Evolutionary conservation across 2,888 invertebrate genomes (phyloP).

Genomic region (Teinopalpus imperialis): DNA sequence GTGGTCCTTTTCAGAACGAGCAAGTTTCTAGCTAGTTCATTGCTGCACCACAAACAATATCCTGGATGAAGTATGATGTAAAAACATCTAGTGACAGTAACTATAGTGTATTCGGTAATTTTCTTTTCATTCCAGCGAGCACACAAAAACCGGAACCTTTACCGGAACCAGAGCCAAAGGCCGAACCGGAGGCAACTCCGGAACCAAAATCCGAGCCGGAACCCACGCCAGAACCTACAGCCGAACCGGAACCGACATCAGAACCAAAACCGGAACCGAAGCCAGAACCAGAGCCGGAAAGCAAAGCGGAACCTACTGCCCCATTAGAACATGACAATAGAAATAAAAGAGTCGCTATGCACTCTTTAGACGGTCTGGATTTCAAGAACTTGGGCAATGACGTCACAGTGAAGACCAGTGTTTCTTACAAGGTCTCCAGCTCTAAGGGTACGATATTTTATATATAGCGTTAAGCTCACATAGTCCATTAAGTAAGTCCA

Average conservation of each 20-base stretch:
- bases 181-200: slow-evolving; percentile 38
- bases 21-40: too few species aligned
- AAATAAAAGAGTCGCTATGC: slow-evolving; percentile 82
- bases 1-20: too few species aligned
- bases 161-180: slow-evolving; percentile 39
- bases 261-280: slow-evolving; percentile 46
- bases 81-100: too few species aligned
- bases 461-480: too few species aligned
- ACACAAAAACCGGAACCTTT: slow-evolving; percentile 52
- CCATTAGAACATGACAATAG: slow-evolving; percentile 59
- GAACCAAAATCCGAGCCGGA: slow-evolving; percentile 41
- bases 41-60: too few species aligned
- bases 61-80: too few species aligned
- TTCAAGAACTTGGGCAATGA: slow-evolving; percentile 80
- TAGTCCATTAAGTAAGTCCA: too few species aligned
- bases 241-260: slow-evolving; percentile 44
- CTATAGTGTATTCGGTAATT: too few species aligned
- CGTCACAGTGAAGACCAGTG: slow-evolving; percentile 89
- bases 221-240: slow-evolving; percentile 44
- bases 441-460: slow-evolving; percentile 61
- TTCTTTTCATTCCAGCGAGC: slow-evolving; percentile 46
- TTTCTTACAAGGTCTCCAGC: slow-evolving; percentile 89
- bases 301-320: slow-evolving; percentile 57
- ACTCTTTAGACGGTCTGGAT: slow-evolving; percentile 66
- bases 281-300: slow-evolving; percentile 53